Percentiles rank a stretch among this genome's conserved stretches.
Evolutionary conservation across 1,140 invertebrate species (phyloP).

Genomic region (Thaumatotibia leucotreta): DNA sequence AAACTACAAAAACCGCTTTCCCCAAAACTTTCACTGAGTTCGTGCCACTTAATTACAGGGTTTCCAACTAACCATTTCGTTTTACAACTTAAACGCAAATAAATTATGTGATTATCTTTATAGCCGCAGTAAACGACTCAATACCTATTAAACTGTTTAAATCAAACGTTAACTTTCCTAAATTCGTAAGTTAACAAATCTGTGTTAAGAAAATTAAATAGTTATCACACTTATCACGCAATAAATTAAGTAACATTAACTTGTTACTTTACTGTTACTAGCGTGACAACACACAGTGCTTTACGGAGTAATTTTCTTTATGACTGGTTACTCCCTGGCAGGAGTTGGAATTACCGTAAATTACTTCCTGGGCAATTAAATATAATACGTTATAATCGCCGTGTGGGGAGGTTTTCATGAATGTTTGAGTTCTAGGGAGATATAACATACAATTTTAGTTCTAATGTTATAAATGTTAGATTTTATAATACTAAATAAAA

Average conservation of each 20-base stretch:
- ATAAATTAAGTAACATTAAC: not conserved
- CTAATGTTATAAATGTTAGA: too few species aligned
- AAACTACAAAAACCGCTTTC: too few species aligned
- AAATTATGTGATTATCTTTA: not conserved
- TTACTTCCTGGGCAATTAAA: not conserved
- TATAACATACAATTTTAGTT: not conserved
- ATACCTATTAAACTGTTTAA: not conserved
- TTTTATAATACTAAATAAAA: too few species aligned
- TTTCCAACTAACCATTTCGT: not conserved
- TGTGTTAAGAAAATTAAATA: not conserved
- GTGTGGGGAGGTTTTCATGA: not conserved
- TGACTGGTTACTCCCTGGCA: not conserved
- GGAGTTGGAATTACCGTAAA: not conserved
- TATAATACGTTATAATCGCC: not conserved
- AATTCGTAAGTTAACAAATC: not conserved
- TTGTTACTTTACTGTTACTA: not conserved
- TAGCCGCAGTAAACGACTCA: not conserved
- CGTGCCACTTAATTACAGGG: not conserved
- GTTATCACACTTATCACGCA: not conserved
- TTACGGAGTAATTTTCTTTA: not conserved
- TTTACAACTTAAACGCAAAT: not conserved
- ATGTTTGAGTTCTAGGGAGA: not conserved
- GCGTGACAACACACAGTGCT: not conserved
- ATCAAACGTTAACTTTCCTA: not conserved
- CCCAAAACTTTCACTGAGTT: too few species aligned